Conservation (phyloP, 2,797 vertebrate species). For the Pseudotriccus pelzelni region DNA sequence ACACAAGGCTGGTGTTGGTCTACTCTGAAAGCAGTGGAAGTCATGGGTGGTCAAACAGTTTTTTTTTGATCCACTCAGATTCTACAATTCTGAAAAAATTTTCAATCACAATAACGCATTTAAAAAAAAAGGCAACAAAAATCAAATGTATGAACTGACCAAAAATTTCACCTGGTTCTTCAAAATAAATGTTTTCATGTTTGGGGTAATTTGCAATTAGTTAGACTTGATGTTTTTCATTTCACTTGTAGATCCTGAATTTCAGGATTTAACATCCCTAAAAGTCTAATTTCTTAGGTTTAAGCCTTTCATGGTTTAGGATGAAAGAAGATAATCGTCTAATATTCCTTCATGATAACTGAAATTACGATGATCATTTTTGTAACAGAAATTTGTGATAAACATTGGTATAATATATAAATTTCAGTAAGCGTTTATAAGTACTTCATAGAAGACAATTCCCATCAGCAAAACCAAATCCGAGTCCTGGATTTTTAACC, state of each 20-base stretch:
- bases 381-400: not conserved
- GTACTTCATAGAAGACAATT: not conserved
- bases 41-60: not conserved
- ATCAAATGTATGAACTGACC: not conserved
- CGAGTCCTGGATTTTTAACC: not conserved
- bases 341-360: not conserved
- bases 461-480: not conserved
- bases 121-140: not conserved
- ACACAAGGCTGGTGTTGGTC: not conserved
- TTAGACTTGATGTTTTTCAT: not conserved
- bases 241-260: not conserved
- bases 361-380: not conserved
- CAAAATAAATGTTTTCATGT: not conserved
- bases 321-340: not conserved
- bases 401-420: not conserved
- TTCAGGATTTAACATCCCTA: not conserved
- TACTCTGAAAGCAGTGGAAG: not conserved
- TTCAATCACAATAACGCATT: not conserved
- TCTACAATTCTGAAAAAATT: not conserved
- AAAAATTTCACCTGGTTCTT: not conserved
- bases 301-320: not conserved
- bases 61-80: not conserved
- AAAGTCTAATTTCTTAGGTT: not conserved
- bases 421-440: not conserved
- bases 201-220: not conserved